Conservation (phyloP, 2,113 vertebrate species). For the Hyaena hyaena region DNA sequence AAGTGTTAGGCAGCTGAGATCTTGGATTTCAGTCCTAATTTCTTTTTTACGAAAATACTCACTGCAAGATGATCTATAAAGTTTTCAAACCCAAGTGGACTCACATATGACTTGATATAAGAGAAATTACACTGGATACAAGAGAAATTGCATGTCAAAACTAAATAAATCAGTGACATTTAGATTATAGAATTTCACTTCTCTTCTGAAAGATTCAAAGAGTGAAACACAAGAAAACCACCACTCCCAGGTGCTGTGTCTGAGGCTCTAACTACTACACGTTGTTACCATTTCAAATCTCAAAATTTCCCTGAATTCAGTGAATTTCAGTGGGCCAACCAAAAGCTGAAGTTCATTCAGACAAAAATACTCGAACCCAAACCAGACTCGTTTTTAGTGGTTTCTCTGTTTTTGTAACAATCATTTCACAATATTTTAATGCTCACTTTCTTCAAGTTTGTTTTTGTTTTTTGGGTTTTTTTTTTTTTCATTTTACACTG, state of each 20-base stretch:
- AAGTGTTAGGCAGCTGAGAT: not conserved
- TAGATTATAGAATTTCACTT: constrained; percentile 77
- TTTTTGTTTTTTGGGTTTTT: not conserved
- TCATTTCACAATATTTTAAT: not conserved
- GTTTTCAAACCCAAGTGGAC: not conserved
- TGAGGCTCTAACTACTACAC: not conserved
- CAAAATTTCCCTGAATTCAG: constrained; percentile 26
- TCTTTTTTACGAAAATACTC: not conserved
- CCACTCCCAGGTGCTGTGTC: constrained; percentile 68
- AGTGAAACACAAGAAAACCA: constrained; percentile 69
- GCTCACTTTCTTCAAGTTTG: constrained; percentile 38
- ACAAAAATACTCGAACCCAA: constrained; percentile 68
- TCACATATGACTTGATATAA: not conserved
- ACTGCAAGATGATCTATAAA: not conserved
- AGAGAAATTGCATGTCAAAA: constrained; percentile 52
- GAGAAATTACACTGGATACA: not conserved
- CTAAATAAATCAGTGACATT: constrained; percentile 66
- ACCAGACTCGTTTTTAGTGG: constrained; percentile 69
- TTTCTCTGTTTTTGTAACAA: constrained; percentile 66
- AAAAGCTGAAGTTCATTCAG: constrained; percentile 61
- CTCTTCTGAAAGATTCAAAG: constrained; percentile 74
- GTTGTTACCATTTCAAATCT: constrained; percentile 8
- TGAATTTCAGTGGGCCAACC: not conserved
- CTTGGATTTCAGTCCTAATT: not conserved
- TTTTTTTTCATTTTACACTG: not conserved